Evolutionary conservation across 1,140 invertebrate species (phyloP), one percentile per base, ranked within the genome.

Genomic region (Colletes latitarsis): DNA sequence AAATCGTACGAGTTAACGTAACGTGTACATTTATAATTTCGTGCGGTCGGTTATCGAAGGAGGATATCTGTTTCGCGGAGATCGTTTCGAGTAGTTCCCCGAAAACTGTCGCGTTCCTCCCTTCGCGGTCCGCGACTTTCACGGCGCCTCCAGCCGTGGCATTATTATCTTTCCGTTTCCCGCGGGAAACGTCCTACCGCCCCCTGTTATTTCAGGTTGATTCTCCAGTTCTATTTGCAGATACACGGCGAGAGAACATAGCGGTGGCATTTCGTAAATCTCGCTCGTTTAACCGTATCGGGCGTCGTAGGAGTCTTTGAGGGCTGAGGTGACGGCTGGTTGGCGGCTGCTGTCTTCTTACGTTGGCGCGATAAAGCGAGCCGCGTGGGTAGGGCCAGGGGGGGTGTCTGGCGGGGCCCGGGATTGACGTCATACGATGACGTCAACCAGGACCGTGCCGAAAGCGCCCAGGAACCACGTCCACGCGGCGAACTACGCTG

Each of bases 381-480:
- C 49, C 58, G 74, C 58, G 67, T 60, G 73, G 63, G 63, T 46
- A 46, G 58, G 77, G 67, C 67, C 67, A 41, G 41, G 57, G 82
- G 53, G 60, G 72, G 52, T 30, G 49, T 58, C 82, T 71, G 82
- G 77, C 71, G 85, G 84, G 84, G 62, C 73, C 78, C 74, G 81
- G 85, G 80, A 90, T 91, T 91, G 90, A 91, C 90, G 90, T 91
- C 90, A 90, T 89, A 83, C 70, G 49, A 85, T 91, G 90, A 91
- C 90, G 90, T 91, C 90, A 91, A 91, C 71, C 90, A 91, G 89
- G 82, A 76, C 70, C 86, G 90, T 91, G 78, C 62, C 70, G 71
- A 82, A 83, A 81, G 64, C 67, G 39, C 43, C 19, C 41, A 82
- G 79, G 74, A 75, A 79, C 85, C 79, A 70, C 49, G 76, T 15